Conservation (phyloP, 2,797 vertebrate genomes). For the Urosaurus nigricauda region DNA sequence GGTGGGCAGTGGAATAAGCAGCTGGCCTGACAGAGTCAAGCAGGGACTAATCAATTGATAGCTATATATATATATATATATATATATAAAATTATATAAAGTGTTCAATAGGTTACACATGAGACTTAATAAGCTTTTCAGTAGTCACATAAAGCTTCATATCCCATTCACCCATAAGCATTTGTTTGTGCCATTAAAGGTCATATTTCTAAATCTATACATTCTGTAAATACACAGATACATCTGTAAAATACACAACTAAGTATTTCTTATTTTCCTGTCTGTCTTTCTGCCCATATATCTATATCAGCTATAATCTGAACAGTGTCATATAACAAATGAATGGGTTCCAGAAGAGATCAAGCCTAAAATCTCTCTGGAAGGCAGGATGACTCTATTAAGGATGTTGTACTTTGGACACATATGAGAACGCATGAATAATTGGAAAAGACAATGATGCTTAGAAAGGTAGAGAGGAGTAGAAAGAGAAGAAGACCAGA, state of each 20-base stretch:
- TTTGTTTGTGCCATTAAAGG: not conserved
- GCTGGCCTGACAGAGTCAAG: not conserved
- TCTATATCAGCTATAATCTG: not conserved
- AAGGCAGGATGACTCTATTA: too few species aligned
- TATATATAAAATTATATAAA: not conserved
- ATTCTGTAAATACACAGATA: not conserved
- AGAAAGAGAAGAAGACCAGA: too few species aligned
- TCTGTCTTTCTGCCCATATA: too few species aligned
- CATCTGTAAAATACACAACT: not conserved
- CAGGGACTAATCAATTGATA: not conserved
- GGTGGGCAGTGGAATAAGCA: not conserved
- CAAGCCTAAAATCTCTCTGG: too few species aligned
- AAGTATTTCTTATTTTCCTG: not conserved
- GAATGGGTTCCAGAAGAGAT: too few species aligned
- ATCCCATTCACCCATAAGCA: not conserved
- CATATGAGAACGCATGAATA: too few species aligned
- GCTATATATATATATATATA: too few species aligned
- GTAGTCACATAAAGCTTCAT: not conserved
- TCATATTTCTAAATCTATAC: not conserved
- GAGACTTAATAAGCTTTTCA: not conserved
- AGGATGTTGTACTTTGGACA: too few species aligned
- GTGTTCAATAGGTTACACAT: not conserved
- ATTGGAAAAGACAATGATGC: too few species aligned
- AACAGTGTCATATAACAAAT: not conserved
- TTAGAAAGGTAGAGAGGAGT: too few species aligned